Percentiles rank a stretch among this genome's conserved stretches.
Conservation (phyloP, 2,113 vertebrate species). For the Trinectes maculatus region DNA sequence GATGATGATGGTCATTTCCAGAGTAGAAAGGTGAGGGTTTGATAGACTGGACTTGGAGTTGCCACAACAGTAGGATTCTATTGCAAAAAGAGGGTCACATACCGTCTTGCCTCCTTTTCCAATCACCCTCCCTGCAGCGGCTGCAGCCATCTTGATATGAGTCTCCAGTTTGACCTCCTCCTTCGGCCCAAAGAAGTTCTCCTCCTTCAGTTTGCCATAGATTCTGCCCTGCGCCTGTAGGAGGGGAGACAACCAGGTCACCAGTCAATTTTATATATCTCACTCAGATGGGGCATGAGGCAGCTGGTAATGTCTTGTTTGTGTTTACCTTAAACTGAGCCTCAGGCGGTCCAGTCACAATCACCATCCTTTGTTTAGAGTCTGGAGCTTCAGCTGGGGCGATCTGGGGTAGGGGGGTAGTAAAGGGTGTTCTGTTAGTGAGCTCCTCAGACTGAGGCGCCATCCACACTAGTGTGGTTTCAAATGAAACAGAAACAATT, state of each 20-base stretch:
- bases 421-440: too few species aligned
- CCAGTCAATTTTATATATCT: too few species aligned
- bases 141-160: constrained; percentile 92
- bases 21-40: background rate
- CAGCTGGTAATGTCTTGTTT: background rate
- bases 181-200: constrained; percentile 95
- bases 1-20: background rate
- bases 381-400: constrained; percentile 93
- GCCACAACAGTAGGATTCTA: too few species aligned
- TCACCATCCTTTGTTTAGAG: constrained; percentile 95
- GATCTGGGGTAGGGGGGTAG: constrained; percentile 79
- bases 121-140: constrained; percentile 91
- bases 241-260: background rate
- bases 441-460: too few species aligned
- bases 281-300: background rate
- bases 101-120: constrained; percentile 96
- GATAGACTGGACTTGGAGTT: too few species aligned
- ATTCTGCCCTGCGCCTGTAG: constrained; percentile 91
- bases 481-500: too few species aligned
- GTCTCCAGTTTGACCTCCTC: constrained; percentile 96
- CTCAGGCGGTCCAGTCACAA: constrained; percentile 94
- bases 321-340: constrained; percentile 94
- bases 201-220: constrained; percentile 95
- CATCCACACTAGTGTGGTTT: too few species aligned
- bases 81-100: constrained; percentile 47